Conservation (phyloP, 1,140 invertebrate species). For the Drosophila auraria region DNA sequence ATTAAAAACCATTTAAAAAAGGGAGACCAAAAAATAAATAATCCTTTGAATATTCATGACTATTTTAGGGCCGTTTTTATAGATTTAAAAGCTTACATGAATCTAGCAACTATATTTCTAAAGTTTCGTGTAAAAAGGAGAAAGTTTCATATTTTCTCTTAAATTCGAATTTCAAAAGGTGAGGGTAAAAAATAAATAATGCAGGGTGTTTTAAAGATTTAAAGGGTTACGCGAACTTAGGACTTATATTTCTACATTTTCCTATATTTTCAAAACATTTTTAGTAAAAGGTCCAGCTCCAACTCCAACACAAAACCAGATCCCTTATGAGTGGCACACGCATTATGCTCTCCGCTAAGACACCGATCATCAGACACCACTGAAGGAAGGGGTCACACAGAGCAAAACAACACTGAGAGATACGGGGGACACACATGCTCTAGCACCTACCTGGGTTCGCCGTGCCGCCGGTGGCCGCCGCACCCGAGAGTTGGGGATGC, state of each 20-base stretch:
- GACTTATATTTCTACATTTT: background rate
- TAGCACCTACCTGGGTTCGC: slow-evolving; percentile 85
- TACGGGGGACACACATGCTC: slow-evolving; percentile 74
- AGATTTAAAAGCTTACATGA: too few relatives aligned
- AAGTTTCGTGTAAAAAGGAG: too few relatives aligned
- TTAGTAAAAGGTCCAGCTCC: too few relatives aligned
- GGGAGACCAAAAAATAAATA: background rate
- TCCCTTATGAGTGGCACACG: slow-evolving; percentile 33
- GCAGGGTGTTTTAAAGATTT: too few relatives aligned
- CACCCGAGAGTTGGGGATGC: slow-evolving; percentile 50
- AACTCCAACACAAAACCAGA: background rate
- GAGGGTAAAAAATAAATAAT: too few relatives aligned
- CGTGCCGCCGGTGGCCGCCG: slow-evolving; percentile 56
- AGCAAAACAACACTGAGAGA: slow-evolving; percentile 31
- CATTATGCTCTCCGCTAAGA: slow-evolving; percentile 32
- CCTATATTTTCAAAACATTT: background rate
- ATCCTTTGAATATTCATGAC: too few relatives aligned
- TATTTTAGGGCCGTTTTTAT: too few relatives aligned
- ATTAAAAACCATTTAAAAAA: background rate
- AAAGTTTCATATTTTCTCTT: background rate
- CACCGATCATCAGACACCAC: slow-evolving; percentile 46
- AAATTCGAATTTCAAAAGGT: background rate
- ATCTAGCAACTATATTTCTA: too few relatives aligned
- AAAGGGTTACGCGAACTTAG: too few relatives aligned
- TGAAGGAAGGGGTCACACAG: slow-evolving; percentile 29